Percentiles rank a stretch among this genome's conserved stretches.
Evolutionary conservation across 1,140 invertebrate species (phyloP).

Genomic region (Physella acuta): DNA sequence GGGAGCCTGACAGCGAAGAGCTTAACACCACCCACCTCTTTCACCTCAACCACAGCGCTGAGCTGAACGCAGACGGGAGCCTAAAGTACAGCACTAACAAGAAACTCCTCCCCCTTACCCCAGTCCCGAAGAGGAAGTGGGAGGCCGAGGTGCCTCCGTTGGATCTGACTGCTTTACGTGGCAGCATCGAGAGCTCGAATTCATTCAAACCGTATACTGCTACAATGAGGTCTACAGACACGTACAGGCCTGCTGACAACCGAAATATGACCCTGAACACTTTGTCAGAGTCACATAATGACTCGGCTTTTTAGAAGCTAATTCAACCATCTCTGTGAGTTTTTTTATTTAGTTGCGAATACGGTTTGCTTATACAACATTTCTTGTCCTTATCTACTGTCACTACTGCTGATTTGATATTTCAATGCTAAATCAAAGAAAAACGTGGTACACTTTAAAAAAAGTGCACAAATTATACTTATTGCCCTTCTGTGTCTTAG

Average conservation of each 20-base stretch:
- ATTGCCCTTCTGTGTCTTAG: no score
- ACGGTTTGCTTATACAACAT: no score
- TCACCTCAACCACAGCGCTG: constrained; percentile 33
- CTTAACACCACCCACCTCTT: constrained; percentile 37
- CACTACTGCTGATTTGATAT: no score
- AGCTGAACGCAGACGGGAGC: constrained; percentile 33
- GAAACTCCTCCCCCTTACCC: constrained; percentile 36
- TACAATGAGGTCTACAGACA: constrained; percentile 38
- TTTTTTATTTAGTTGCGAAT: no score
- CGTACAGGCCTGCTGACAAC: constrained; percentile 27
- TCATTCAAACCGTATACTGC: constrained; percentile 39
- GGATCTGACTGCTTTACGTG: constrained; percentile 34
- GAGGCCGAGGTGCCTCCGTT: constrained; percentile 34
- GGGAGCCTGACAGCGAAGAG: constrained; percentile 22
- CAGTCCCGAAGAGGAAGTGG: constrained; percentile 29
- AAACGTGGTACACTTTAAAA: no score
- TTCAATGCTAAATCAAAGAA: no score
- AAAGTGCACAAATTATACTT: no score
- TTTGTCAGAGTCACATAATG: neutral
- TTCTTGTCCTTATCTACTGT: no score
- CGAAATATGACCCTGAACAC: neutral
- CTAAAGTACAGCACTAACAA: constrained; percentile 31
- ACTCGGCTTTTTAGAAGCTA: neutral
- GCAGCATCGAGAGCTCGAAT: constrained; percentile 36
- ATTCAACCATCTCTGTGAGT: no score